phyloP scores from a whole-genome alignment of 2,113 vertebrate genomes.

The Ctenodactylus gundi region DNA sequence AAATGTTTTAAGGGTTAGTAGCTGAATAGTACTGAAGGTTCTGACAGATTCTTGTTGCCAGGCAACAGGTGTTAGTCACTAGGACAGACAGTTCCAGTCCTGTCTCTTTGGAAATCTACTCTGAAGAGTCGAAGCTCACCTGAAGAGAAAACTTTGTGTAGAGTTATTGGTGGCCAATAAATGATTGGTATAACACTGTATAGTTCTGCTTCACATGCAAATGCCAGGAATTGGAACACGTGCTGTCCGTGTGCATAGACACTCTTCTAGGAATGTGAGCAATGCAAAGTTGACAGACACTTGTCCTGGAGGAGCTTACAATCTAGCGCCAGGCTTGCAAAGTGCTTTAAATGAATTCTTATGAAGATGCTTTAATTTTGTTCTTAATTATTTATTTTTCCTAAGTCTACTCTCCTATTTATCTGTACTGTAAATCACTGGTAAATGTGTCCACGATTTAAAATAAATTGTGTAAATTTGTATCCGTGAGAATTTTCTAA shows the following conservation, averaged over 20 bases:
- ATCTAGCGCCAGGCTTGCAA: neutral
- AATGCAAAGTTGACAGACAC: neutral
- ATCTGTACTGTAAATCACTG: neutral
- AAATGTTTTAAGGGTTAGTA: neutral
- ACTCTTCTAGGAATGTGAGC: neutral
- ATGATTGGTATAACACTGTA: neutral
- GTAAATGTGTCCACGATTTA: neutral
- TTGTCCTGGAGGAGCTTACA: neutral
- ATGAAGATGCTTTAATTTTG: neutral
- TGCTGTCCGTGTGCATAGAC: neutral
- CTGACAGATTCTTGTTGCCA: neutral
- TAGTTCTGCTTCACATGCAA: neutral
- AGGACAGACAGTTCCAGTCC: neutral
- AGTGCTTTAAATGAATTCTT: neutral
- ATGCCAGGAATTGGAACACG: neutral
- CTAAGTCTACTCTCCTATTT: neutral
- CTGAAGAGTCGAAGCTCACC: neutral
- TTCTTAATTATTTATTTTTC: neutral
- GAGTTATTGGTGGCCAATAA: neutral
- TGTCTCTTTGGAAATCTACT: conserved; percentile 2
- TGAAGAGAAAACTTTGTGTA: neutral
- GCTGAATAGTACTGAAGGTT: neutral
- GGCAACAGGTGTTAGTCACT: neutral
- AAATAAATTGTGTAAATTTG: neutral
- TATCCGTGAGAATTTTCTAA: neutral